phyloP scores from a whole-genome alignment of 2,113 vertebrate species.

The Tychaedon coryphoeus region DNA sequence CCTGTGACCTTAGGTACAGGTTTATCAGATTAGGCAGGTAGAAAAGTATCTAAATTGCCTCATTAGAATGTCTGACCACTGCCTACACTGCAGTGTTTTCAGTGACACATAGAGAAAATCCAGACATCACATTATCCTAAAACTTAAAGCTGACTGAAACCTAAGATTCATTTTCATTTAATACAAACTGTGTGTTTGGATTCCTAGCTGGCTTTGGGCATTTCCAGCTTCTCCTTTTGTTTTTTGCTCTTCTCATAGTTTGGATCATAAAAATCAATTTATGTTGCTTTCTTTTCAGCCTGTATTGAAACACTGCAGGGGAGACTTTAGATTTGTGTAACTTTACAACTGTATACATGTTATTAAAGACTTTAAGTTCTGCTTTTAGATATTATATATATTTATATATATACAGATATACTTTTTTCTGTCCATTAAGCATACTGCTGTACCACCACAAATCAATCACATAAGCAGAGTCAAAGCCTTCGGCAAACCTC shows the following conservation, averaged over 20 bases:
- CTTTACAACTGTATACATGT: background rate
- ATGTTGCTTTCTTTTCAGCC: background rate
- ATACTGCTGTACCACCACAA: background rate
- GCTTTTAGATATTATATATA: background rate
- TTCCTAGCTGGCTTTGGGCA: background rate
- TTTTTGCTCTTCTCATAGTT: background rate
- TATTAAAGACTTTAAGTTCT: background rate
- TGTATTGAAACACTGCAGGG: background rate
- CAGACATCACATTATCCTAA: background rate
- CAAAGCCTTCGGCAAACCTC: background rate
- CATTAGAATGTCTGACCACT: background rate
- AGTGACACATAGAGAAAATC: background rate
- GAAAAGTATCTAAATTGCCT: background rate
- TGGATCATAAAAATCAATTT: background rate
- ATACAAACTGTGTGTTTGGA: background rate
- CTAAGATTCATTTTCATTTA: background rate
- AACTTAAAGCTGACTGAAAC: background rate
- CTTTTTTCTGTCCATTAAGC: background rate
- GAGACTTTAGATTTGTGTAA: background rate
- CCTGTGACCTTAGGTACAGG: background rate
- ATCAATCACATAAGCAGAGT: background rate
- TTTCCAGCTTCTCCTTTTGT: background rate
- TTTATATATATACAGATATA: background rate
- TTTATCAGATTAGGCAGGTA: background rate
- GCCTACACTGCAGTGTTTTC: background rate